A percentile compares a stretch with the other conserved stretches of the same genome.
Evolutionary conservation across 2,113 vertebrate species (phyloP).

Genomic region (Galeopterus variegatus): DNA sequence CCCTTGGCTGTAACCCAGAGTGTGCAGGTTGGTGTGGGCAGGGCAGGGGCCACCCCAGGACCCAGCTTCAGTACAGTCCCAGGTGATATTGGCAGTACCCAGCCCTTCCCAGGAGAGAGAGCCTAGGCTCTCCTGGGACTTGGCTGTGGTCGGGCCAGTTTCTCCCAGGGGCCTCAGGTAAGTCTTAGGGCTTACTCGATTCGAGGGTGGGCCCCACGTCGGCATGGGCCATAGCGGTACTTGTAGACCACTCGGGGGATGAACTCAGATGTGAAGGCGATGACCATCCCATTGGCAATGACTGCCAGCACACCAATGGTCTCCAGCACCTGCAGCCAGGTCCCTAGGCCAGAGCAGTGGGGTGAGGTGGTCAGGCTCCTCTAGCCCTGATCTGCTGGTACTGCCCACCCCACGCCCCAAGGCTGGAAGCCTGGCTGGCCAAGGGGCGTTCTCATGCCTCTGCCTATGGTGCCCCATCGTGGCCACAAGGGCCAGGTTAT

Average conservation of each 20-base stretch:
- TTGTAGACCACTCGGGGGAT: conserved; percentile 95
- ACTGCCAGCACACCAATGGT: conserved; percentile 94
- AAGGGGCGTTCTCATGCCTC: not conserved
- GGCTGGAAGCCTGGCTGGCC: not conserved
- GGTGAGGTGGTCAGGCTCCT: not conserved
- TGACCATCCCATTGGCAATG: conserved; percentile 95
- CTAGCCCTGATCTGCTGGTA: accelerated
- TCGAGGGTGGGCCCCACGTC: not conserved
- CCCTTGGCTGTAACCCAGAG: not conserved
- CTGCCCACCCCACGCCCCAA: not conserved
- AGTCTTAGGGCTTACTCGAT: conserved; percentile 88
- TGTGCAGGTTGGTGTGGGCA: not conserved
- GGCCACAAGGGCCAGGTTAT: not conserved
- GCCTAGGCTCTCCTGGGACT: not conserved
- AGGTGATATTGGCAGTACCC: too few relatives aligned
- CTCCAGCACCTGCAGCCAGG: conserved; percentile 95
- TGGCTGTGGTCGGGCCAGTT: not conserved
- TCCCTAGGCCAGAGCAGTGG: not conserved
- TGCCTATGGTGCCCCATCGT: accelerated
- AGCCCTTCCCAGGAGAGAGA: not conserved
- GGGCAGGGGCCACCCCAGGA: not conserved
- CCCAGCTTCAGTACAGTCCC: not conserved
- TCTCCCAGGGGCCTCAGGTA: not conserved
- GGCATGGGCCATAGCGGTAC: conserved; percentile 93
- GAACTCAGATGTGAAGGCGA: conserved; percentile 96